phyloP scores from a whole-genome alignment of 2,888 invertebrate genomes.

The Stenchaetothrips biformis region DNA sequence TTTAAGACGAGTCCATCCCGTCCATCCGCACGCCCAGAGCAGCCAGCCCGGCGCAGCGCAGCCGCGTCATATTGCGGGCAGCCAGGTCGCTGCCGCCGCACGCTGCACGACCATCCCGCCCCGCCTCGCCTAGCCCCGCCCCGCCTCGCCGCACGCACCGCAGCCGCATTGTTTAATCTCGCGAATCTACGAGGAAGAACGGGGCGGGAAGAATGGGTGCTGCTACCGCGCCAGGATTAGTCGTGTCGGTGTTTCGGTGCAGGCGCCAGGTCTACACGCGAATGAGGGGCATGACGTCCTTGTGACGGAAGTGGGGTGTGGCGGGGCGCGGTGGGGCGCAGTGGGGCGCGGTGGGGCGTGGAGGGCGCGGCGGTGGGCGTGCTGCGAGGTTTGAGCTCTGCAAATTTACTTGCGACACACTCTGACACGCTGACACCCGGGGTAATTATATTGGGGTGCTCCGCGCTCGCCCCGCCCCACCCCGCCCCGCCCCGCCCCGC shows the following conservation, averaged over 20 bases:
- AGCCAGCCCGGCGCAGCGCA: too few relatives aligned
- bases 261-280: too few relatives aligned
- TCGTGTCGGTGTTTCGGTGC: background rate
- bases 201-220: background rate
- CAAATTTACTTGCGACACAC: too few relatives aligned
- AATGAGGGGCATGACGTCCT: too few relatives aligned
- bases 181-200: background rate
- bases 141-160: too few relatives aligned
- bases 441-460: background rate
- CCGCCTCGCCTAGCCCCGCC: too few relatives aligned
- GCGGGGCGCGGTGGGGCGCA: background rate
- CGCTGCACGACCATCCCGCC: too few relatives aligned
- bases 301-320: background rate
- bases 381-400: background rate
- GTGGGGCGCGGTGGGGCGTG: background rate
- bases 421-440: background rate
- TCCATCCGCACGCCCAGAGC: too few relatives aligned
- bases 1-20: conserved; percentile 1
- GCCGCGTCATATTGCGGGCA: too few relatives aligned
- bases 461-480: background rate
- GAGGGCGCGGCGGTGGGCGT: background rate
- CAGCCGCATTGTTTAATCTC: too few relatives aligned
- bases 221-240: background rate
- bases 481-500: background rate
- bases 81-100: too few relatives aligned